Percentiles rank a stretch among this genome's conserved stretches.
Conservation (phyloP, 1,140 invertebrate species). For the Listronotus oregonensis region DNA sequence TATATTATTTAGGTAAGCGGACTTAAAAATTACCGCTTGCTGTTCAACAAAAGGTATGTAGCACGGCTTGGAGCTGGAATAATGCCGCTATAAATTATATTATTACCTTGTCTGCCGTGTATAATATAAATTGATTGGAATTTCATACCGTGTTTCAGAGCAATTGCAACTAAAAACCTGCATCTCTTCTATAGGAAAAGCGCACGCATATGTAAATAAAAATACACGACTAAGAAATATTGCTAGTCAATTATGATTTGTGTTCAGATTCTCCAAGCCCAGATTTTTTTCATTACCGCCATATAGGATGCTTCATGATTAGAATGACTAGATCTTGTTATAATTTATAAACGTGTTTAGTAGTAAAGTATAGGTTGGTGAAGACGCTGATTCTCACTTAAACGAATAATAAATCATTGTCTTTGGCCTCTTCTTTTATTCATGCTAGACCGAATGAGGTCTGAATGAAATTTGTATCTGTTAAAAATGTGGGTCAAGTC, state of each 20-base stretch:
- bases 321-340: conserved; percentile 28
- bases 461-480: conserved; percentile 11
- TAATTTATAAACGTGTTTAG: conserved; percentile 31
- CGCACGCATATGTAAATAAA: conserved; percentile 49
- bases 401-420: conserved; percentile 9
- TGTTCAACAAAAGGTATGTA: conserved; percentile 51
- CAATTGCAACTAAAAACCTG: conserved; percentile 52
- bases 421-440: conserved; percentile 16
- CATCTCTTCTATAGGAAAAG: conserved; percentile 49
- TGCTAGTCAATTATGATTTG: conserved; percentile 51
- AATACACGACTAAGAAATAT: conserved; percentile 45
- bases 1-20: conserved; percentile 47
- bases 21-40: conserved; percentile 45
- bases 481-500: conserved; percentile 1
- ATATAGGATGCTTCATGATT: conserved; percentile 29
- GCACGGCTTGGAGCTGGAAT: conserved; percentile 45
- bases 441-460: not conserved
- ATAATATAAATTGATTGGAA: conserved; percentile 58
- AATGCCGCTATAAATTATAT: conserved; percentile 57
- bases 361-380: conserved; percentile 17
- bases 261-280: conserved; percentile 31
- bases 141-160: conserved; percentile 54
- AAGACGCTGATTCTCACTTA: conserved; percentile 18
- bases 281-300: conserved; percentile 21
- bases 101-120: conserved; percentile 56